Percentiles rank a stretch among this genome's conserved stretches.
phyloP scores from a whole-genome alignment of 2,113 vertebrate species.

The Engystomops pustulosus region DNA sequence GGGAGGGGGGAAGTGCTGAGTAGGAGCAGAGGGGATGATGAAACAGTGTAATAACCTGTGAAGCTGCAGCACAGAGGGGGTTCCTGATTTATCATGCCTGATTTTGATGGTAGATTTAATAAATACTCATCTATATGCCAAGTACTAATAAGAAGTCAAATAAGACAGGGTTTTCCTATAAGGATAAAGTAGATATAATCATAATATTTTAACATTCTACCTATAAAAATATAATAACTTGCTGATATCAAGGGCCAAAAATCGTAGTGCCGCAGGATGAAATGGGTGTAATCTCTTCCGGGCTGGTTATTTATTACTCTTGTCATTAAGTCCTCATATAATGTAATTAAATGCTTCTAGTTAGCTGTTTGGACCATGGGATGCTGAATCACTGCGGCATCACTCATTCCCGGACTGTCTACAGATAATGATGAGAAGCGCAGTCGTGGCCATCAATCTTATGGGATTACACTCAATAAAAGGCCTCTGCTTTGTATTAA shows the following conservation, averaged over 20 bases:
- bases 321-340: conserved; percentile 27
- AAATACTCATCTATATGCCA: too few relatives aligned
- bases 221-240: background rate
- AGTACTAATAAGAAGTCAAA: too few relatives aligned
- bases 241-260: background rate
- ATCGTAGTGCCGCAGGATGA: background rate
- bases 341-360: conserved; percentile 39
- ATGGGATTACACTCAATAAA: conserved; percentile 24
- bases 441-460: background rate
- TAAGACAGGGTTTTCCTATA: background rate
- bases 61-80: too few relatives aligned
- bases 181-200: background rate
- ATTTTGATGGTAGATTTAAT: too few relatives aligned
- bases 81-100: too few relatives aligned
- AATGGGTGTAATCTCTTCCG: background rate
- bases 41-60: too few relatives aligned
- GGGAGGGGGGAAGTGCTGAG: too few relatives aligned
- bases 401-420: conserved; percentile 45
- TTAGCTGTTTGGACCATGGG: conserved; percentile 6
- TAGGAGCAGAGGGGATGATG: too few relatives aligned
- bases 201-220: background rate
- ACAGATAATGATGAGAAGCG: conserved; percentile 18
- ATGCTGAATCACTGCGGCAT: conserved; percentile 42
- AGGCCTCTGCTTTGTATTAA: conserved; percentile 23
- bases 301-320: conserved; percentile 23